A percentile compares a stretch with the other conserved stretches of the same genome.
Conservation (phyloP, 2,888 invertebrate genomes). For the Silvanus unidentatus region DNA sequence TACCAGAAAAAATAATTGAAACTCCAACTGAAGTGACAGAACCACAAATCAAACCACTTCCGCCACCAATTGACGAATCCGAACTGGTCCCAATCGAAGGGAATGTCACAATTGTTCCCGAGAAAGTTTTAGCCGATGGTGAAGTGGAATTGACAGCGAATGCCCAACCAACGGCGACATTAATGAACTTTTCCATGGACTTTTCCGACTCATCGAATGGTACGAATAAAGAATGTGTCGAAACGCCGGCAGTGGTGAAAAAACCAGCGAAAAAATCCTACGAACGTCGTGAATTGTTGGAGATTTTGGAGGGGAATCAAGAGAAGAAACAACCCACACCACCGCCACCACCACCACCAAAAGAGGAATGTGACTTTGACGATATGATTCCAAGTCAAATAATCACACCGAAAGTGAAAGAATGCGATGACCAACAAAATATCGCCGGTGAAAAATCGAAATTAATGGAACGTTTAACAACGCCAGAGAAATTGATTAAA, state of each 20-base stretch:
- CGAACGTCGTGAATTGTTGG: constrained; percentile 24
- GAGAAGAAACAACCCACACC: constrained; percentile 1
- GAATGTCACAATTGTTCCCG: constrained; percentile 53
- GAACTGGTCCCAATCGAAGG: constrained; percentile 49
- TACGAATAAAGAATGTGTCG: constrained; percentile 6
- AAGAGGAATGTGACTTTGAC: constrained; percentile 21
- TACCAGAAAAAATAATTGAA: constrained; percentile 1
- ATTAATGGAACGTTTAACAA: constrained; percentile 50
- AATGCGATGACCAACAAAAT: background rate
- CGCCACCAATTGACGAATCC: constrained; percentile 12
- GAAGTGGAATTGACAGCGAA: constrained; percentile 54
- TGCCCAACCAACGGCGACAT: constrained; percentile 31
- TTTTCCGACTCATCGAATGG: constrained; percentile 32
- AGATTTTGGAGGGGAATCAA: constrained; percentile 24
- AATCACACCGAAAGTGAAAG: constrained; percentile 10
- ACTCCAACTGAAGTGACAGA: background rate
- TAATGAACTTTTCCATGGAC: constrained; percentile 41
- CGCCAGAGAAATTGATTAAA: constrained; percentile 29
- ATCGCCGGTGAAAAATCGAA: constrained; percentile 34
- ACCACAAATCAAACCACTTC: constrained; percentile 2
- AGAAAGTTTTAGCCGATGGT: constrained; percentile 40
- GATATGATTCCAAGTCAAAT: constrained; percentile 35
- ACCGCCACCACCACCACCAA: too few relatives aligned
- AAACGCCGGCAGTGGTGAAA: background rate
- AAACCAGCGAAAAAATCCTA: constrained; percentile 14